Conservation (phyloP, 2,888 invertebrate species). For the Crematogaster levior region DNA sequence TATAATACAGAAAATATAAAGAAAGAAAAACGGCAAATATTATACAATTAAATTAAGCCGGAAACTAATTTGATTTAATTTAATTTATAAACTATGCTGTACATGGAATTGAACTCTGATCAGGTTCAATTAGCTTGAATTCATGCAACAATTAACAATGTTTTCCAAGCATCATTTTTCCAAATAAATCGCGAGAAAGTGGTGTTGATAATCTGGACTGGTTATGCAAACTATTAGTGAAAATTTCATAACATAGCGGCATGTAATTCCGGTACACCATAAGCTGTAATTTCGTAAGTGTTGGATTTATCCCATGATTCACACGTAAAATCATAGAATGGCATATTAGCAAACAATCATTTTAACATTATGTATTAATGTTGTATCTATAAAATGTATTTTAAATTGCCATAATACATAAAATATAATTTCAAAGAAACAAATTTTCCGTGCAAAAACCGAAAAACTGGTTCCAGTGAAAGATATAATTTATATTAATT, state of each 20-base stretch:
- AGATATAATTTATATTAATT: background rate
- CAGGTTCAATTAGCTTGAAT: background rate
- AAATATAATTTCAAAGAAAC: background rate
- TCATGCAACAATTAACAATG: background rate
- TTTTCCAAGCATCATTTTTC: slow-evolving; percentile 40
- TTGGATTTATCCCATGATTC: slow-evolving; percentile 42
- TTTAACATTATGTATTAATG: background rate
- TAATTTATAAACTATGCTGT: background rate
- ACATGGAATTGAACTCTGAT: background rate
- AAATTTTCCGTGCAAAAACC: background rate
- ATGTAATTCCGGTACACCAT: background rate
- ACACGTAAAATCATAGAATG: background rate
- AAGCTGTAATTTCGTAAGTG: slow-evolving; percentile 37
- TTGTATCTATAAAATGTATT: background rate
- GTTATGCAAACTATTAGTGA: slow-evolving; percentile 69
- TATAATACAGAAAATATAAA: background rate
- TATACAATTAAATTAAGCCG: slow-evolving; percentile 9
- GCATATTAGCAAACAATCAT: background rate
- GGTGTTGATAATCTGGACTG: slow-evolving; percentile 55
- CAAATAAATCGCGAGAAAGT: slow-evolving; percentile 26
- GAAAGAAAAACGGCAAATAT: background rate
- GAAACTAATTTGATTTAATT: background rate
- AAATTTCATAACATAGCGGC: slow-evolving; percentile 54
- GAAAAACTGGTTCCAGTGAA: background rate
- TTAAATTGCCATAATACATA: background rate